phyloP scores from a whole-genome alignment of 2,113 vertebrate species.

The Cephalopterus ornatus region DNA sequence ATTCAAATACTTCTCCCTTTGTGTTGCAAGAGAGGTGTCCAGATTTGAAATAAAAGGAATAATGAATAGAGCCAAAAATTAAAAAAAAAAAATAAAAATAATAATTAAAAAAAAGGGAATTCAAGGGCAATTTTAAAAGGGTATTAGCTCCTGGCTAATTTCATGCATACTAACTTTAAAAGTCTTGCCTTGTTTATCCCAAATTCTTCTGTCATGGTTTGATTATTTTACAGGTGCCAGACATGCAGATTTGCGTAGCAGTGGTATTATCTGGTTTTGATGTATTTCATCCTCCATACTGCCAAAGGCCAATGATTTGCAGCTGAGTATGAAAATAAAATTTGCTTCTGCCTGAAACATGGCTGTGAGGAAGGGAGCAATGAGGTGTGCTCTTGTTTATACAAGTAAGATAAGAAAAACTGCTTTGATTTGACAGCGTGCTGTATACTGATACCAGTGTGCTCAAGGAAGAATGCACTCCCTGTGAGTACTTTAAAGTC shows the following conservation, averaged over 20 bases:
- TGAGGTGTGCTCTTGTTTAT: constrained; percentile 3
- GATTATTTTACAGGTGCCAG: neutral
- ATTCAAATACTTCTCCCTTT: neutral
- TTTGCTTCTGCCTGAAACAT: neutral
- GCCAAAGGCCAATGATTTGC: neutral
- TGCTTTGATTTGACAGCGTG: neutral
- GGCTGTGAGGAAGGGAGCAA: neutral
- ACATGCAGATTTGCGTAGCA: neutral
- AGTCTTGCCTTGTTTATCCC: neutral
- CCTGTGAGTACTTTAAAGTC: neutral
- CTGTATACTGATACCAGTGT: neutral
- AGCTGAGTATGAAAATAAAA: neutral
- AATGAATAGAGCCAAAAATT: neutral
- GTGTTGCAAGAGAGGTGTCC: neutral
- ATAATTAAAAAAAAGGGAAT: neutral
- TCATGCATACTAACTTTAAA: neutral
- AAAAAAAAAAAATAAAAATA: neutral
- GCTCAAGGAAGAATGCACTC: neutral
- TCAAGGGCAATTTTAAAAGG: neutral
- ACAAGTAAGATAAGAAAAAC: constrained; percentile 24
- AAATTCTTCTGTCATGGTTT: neutral
- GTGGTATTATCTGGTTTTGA: neutral
- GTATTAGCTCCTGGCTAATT: neutral
- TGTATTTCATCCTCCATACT: neutral
- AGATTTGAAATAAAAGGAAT: neutral